Evolutionary conservation across 2,113 vertebrate genomes (phyloP).

Genomic region (Serinus canaria): DNA sequence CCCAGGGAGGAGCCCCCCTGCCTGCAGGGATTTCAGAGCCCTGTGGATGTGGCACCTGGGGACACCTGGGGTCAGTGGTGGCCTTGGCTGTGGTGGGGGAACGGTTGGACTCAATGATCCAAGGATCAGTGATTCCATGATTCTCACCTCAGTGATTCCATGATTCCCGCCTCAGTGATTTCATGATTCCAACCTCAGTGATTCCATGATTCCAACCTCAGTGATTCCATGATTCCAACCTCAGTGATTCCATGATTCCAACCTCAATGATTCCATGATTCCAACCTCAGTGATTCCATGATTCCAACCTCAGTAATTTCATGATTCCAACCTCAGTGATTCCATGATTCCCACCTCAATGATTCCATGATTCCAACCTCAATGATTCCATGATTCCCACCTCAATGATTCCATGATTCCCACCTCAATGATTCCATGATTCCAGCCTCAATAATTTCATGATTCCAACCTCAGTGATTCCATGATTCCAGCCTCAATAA

Average conservation of each 20-base stretch:
- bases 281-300: not conserved
- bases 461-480: not conserved
- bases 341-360: not conserved
- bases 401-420: not conserved
- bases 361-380: not conserved
- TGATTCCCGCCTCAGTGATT: not conserved
- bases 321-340: not conserved
- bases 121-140: not conserved
- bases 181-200: not conserved
- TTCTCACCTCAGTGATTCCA: not conserved
- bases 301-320: rapidly evolving
- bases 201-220: not conserved
- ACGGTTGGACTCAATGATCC: rapidly evolving
- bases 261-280: not conserved
- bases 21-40: not conserved
- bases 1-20: not conserved
- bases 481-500: rapidly evolving
- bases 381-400: rapidly evolving
- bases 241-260: not conserved
- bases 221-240: no score
- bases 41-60: not conserved
- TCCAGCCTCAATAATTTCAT: rapidly evolving
- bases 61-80: not conserved
- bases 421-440: rapidly evolving
- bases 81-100: not conserved